A percentile compares a stretch with the other conserved stretches of the same genome.
These are phyloP conservation scores for Cerceris ruficornis DNA, from an alignment of 2,888 invertebrate species.

Conservation along the genomic window DNA sequence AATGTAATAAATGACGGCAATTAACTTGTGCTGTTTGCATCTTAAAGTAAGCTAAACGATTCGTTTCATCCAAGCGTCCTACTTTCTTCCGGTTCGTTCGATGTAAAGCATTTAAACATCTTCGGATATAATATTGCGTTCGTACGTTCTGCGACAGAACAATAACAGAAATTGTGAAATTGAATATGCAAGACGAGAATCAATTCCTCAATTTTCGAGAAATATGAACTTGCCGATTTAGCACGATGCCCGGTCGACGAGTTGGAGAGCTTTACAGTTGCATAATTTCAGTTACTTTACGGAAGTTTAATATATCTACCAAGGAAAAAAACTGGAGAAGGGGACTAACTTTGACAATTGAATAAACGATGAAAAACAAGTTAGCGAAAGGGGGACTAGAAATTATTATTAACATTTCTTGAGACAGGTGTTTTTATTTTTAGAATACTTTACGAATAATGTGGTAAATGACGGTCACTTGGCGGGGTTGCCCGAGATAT, in stretches of 20 bases:
- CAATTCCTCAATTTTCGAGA: conserved; percentile 40
- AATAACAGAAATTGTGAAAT: conserved; percentile 30
- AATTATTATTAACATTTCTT: not conserved
- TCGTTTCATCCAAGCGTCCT: not conserved
- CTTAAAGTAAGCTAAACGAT: not conserved
- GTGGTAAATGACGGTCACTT: too few species aligned
- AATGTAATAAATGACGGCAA: not conserved
- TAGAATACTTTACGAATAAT: not conserved
- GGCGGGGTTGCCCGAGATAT: too few species aligned
- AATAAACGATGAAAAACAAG: conserved; percentile 8
- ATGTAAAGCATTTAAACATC: not conserved
- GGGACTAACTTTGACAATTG: conserved; percentile 14
- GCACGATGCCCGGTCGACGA: conserved; percentile 26
- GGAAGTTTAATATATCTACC: conserved; percentile 21
- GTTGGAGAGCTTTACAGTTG: conserved; percentile 37
- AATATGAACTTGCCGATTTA: conserved; percentile 48
- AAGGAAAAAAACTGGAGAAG: not conserved
- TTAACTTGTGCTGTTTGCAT: not conserved
- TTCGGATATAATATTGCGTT: not conserved
- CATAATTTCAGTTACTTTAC: conserved; percentile 40
- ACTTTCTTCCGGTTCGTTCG: not conserved
- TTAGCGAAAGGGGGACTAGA: not conserved
- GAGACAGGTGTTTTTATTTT: not conserved
- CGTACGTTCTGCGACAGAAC: not conserved
- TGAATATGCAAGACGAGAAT: conserved; percentile 30